Evolutionary conservation across 2,113 vertebrate genomes (phyloP), one percentile per base, ranked within the genome.

Genomic region (Platysternon megacephalum): DNA sequence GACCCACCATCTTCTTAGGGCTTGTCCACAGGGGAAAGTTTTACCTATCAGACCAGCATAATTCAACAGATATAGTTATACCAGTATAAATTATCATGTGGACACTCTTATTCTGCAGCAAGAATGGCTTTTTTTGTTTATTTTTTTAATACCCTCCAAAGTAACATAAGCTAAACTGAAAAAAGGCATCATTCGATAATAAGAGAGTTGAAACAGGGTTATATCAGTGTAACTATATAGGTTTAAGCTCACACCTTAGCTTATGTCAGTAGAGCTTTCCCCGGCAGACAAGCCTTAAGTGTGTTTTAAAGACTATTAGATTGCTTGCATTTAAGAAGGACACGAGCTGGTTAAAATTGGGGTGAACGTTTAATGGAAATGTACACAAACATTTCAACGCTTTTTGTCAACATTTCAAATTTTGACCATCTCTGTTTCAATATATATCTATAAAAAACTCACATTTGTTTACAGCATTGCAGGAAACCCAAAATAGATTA

Each of bases 111-210:
- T 26, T 42, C 10, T 82, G 94, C 88, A 21, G 92, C 89, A 93
- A 86, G 74, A 91, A 81, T 87, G 94, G 55, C 76, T 4, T 89
- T 16, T 32, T 58, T 13, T 29, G 12, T 35, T 93, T 55, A 52
- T 85, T 58, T 81, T 55, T 19, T 0, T 1, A 96, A 79, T 44
- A 39, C 8, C 21, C 21, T 21, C 5, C 79, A 95, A 94, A 93
- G 81, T 84, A 93, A 92, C 91, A 82, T 95, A 93, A 97, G 83
- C 89, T 91, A 78, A 74, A 81, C 91, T 94, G 93, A 87, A 48
- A 86, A 1, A 39, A 89, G 87, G 91, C 93, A 84, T 89, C 92
- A 78, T 79, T 96, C 83, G 87, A 88, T 85, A 97, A 76, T 55
- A 90, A 93, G 95, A 93, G 65, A 93, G 65, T 72, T 39, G 19